These are phyloP conservation scores for Rhodinocichla rosea DNA, from an alignment of 2,113 vertebrate species.

Conservation along the genomic window DNA sequence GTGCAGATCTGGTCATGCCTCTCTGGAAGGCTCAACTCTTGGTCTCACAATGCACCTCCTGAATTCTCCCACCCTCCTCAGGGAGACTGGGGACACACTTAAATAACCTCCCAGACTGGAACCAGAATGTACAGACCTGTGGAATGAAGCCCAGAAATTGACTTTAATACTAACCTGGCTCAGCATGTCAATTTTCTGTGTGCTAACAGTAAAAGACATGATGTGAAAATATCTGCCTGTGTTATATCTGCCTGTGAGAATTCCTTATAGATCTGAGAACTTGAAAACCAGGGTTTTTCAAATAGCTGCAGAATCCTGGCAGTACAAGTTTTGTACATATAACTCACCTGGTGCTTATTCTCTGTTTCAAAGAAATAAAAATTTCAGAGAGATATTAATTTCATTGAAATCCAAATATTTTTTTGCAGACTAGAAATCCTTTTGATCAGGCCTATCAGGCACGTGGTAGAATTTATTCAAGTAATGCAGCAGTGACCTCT, in stretches of 20 bases:
- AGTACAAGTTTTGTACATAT: neutral
- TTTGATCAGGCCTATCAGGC: neutral
- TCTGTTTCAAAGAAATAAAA: neutral
- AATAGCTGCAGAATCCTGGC: neutral
- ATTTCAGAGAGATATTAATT: neutral
- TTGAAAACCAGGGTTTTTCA: neutral
- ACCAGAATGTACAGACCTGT: neutral
- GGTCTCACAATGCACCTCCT: neutral
- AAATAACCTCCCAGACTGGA: neutral
- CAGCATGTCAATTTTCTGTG: neutral
- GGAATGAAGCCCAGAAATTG: neutral
- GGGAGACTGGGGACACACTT: neutral
- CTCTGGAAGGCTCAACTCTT: neutral
- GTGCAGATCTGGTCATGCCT: slow-evolving; percentile 52
- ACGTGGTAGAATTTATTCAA: neutral
- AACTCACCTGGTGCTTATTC: neutral
- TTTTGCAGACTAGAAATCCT: neutral
- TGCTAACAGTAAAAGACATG: neutral
- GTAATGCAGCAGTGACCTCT: neutral
- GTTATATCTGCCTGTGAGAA: neutral
- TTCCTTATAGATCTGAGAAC: neutral
- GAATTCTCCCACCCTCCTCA: neutral
- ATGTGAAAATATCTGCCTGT: neutral
- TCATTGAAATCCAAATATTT: neutral
- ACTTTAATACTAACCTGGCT: neutral